Percentiles rank a stretch among this genome's conserved stretches.
Conservation (phyloP, 2,797 vertebrate genomes). For the Artibeus jamaicensis region DNA sequence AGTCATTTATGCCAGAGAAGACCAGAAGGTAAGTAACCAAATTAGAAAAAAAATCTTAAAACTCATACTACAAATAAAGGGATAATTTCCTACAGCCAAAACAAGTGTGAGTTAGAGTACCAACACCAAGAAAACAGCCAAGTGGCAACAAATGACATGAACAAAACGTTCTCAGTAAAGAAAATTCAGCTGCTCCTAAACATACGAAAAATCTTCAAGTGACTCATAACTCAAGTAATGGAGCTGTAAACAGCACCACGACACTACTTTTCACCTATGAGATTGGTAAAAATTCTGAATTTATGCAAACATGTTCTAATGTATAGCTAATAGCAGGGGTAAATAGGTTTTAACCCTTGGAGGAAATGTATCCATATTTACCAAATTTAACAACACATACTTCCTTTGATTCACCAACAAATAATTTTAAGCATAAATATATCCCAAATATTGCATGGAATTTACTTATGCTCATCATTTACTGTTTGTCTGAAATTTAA, state of each 20-base stretch:
- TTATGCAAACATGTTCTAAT: neutral
- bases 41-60: neutral
- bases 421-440: neutral
- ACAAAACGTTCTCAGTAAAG: neutral
- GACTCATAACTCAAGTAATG: neutral
- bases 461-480: neutral
- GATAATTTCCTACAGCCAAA: neutral
- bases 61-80: neutral
- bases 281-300: neutral
- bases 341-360: neutral
- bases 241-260: neutral
- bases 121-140: rapidly evolving
- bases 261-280: neutral
- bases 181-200: neutral
- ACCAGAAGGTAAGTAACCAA: neutral
- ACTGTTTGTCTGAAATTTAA: neutral
- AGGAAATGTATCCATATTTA: neutral
- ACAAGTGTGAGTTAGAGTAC: neutral
- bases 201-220: neutral
- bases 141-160: neutral
- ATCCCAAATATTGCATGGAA: neutral
- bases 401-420: neutral
- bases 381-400: neutral
- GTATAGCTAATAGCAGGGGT: neutral
- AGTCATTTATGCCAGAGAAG: neutral